Evolutionary conservation across 2,797 vertebrate genomes (phyloP).

Genomic region (Thripadectes ignobilis): DNA sequence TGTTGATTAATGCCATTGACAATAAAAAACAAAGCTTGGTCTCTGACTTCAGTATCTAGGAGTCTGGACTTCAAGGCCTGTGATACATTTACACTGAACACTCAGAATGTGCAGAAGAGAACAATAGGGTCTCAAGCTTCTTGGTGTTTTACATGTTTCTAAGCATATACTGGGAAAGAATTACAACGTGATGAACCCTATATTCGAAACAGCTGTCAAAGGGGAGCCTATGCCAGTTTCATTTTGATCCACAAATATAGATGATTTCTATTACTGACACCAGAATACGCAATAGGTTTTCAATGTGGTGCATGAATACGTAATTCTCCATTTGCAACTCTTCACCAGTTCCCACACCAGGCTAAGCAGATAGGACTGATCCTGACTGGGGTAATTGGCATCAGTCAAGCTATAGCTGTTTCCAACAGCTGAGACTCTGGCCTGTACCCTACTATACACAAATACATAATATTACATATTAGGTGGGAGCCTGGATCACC

Average conservation of each 20-base stretch:
- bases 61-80: slow-evolving; percentile 29
- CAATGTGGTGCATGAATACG: slow-evolving; percentile 3
- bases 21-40: slow-evolving; percentile 17
- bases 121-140: slow-evolving; percentile 32
- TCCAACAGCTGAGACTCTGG: slow-evolving; percentile 32
- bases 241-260: slow-evolving; percentile 51
- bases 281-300: slow-evolving; percentile 47
- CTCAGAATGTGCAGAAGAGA: slow-evolving; percentile 35
- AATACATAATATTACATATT: not conserved
- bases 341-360: slow-evolving; percentile 37
- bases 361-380: not conserved
- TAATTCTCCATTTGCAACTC: slow-evolving; percentile 49
- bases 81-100: slow-evolving; percentile 23
- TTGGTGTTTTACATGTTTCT: slow-evolving; percentile 41
- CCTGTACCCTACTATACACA: not conserved
- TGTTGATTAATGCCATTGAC: slow-evolving; percentile 38
- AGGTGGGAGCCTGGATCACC: slow-evolving; percentile 14
- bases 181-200: slow-evolving; percentile 50
- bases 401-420: not conserved
- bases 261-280: slow-evolving; percentile 62
- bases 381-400: not conserved
- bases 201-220: slow-evolving; percentile 65
- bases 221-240: slow-evolving; percentile 46
- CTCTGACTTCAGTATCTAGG: slow-evolving; percentile 46
- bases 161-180: slow-evolving; percentile 52